Evolutionary conservation across 2,888 invertebrate genomes (phyloP), one percentile per base, ranked within the genome.

Genomic region (Drosophila mulleri): DNA sequence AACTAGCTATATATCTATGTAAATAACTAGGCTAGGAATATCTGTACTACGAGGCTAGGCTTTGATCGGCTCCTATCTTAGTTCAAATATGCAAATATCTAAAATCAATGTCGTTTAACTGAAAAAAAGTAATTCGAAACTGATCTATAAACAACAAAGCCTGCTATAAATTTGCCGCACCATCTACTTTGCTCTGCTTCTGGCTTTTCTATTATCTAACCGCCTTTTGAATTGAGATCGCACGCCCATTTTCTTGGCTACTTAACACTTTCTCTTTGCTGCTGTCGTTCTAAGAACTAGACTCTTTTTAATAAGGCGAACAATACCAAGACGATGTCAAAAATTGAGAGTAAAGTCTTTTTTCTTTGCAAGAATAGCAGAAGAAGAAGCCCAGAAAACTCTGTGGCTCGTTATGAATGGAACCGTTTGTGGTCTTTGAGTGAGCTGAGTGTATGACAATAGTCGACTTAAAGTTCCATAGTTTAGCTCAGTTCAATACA

Each of bases 211-310:
- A 18, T 50, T 50, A 50, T 35, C 50, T 50, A 50, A 50, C 29
- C 32, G 4, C 5, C 18, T 32, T 18, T 20, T 14, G 14, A 52
- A 52, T 35, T 35, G 8, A 52, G 52, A 18, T 23, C 41, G n/a
- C 37, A n/a, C 12, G 41, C 54, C 41, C 41, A 37, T 53, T 16
- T 16, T 16, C 37, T 53, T 5, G 35, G 1, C 41, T n/a, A 35
- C 57, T 69, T 48, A 14, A 32, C 60, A 79, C 79, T 79, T 79
- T 79, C 79, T 77, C 77, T 70, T 44, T 23, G 44, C 35, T 50
- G 48, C 20, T 44, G 23, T 44, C 35, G 12, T 47, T 42, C 56
- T 48, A 59, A 78, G 75, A 71, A 71, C 62, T 63, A 56, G 57
- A n/a, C 50, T 52, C 53, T 47, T 32, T 58, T 58, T 61, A 6